Base-by-base conservation (phyloP, 2,797 vertebrate species). In the Bradypus variegatus region DNA sequence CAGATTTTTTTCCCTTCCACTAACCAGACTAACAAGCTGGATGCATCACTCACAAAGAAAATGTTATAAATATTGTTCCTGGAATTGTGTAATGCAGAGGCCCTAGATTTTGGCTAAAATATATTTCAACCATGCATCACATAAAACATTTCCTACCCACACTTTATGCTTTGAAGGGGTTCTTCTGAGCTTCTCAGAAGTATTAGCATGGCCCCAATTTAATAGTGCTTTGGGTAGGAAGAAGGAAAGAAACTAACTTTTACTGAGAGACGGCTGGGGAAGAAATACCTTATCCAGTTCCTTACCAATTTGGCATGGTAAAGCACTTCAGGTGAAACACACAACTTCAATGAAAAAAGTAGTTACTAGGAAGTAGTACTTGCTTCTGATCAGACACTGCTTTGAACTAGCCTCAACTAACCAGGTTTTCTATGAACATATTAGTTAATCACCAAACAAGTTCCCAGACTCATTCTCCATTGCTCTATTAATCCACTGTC, bases 261-360 rank as follows among this genome's bases (percentile, higher is more conserved):
- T 88, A 84, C 25, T 94, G 78, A 94, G 77, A 94, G 36, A 94
- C 90, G n/a, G 85, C 85, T 93, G 53, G 33, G 82, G 38, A 93
- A 72, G 55, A 65, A 94, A 93, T 79, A 86, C 86, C 31, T 12
- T 85, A 85, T 84, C 78, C 91, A 45, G 67, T 93, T 81, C 69
- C 75, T 89, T 93, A 82, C 31, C 62, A 70, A 50, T 93, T 93
- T 91, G 60, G 89, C 48, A 95, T 93, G 76, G 50, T 70, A 92
- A 92, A 95, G 50, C n/a, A 82, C 85, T 93, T 91, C 87, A 84
- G 88, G 85, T 83, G 85, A 93, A 76, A 94, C 75, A 90, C 67
- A 70, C 23, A 88, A 88, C 60, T 84, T 90, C 65, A 94, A 33
- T 75, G 90, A 70, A 21, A 33, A 92, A 87, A 89, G 18, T 81